Conservation (phyloP, 2,888 invertebrate species). For the Arctia plantaginis region DNA sequence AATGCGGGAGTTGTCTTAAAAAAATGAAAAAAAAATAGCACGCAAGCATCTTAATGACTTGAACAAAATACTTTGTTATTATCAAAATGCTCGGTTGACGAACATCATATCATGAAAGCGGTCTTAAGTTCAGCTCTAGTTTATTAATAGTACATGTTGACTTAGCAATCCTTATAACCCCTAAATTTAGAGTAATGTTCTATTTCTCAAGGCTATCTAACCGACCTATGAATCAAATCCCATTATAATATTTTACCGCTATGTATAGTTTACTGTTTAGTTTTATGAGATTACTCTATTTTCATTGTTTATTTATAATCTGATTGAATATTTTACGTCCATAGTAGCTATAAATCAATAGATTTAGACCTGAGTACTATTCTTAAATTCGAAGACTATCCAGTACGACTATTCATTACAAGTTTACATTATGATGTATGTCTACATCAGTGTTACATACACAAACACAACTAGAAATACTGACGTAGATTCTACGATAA, state of each 20-base stretch:
- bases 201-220: not conserved
- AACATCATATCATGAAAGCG: too few species aligned
- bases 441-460: not conserved
- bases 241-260: not conserved
- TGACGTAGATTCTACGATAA: not conserved
- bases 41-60: not conserved
- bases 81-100: not conserved
- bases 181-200: not conserved
- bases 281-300: slow-evolving; percentile 1
- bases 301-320: not conserved
- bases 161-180: not conserved
- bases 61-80: not conserved
- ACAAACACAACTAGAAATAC: not conserved
- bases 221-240: not conserved
- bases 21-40: not conserved
- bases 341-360: not conserved
- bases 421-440: not conserved
- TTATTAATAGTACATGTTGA: not conserved
- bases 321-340: not conserved
- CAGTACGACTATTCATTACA: not conserved
- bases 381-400: not conserved
- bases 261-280: not conserved
- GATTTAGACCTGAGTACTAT: not conserved
- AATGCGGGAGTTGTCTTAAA: too few species aligned
- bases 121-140: not conserved